Conservation (phyloP, 2,888 invertebrate species). For the Heliconius aoede region DNA sequence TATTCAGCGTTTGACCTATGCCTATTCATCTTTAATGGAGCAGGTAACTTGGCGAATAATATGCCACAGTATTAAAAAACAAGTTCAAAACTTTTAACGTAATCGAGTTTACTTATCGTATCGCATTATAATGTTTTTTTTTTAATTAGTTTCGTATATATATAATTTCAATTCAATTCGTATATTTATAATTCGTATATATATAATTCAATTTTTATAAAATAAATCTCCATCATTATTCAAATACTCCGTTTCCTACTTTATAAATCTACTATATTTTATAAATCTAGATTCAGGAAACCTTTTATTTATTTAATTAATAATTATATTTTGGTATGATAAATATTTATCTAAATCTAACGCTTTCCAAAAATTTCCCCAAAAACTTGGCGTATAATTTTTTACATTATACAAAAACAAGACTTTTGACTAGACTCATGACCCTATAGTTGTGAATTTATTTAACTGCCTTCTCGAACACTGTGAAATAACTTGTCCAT, state of each 20-base stretch:
- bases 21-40: constrained; percentile 30
- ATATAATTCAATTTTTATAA: too few relatives aligned
- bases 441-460: too few relatives aligned
- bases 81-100: constrained; percentile 18
- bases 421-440: too few relatives aligned
- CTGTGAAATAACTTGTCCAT: too few relatives aligned
- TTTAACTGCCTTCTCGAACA: too few relatives aligned
- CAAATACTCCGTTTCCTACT: background rate
- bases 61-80: background rate
- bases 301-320: too few relatives aligned
- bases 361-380: background rate
- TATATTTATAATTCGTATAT: background rate
- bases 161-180: too few relatives aligned
- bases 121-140: background rate
- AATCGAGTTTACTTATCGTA: background rate
- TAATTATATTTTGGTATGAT: too few relatives aligned
- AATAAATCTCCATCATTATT: background rate
- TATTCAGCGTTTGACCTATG: constrained; percentile 26
- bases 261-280: too few relatives aligned
- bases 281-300: too few relatives aligned
- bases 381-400: background rate
- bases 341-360: too few relatives aligned
- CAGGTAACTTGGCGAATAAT: constrained; percentile 27
- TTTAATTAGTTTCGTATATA: background rate
- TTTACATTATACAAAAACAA: background rate